These are phyloP conservation scores for Mergus octosetaceus DNA, from an alignment of 2,797 vertebrate genomes.

Conservation along the genomic window DNA sequence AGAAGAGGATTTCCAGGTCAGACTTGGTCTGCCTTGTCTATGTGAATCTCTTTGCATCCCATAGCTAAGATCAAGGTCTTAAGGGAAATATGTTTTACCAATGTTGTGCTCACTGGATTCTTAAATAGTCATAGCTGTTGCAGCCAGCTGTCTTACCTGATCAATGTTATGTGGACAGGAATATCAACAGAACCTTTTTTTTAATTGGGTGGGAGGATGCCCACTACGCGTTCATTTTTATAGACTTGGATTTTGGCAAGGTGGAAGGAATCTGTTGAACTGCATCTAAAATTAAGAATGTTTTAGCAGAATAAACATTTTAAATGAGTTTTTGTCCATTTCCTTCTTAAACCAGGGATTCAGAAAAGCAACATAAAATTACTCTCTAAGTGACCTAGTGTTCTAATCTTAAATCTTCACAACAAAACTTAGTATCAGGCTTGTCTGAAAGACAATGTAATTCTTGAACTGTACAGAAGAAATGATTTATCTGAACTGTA, in stretches of 20 bases:
- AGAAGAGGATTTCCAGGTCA: not conserved
- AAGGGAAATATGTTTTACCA: not conserved
- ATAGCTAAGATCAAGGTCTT: not conserved
- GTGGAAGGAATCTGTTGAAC: not conserved
- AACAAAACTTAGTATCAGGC: not conserved
- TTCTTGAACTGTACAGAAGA: not conserved
- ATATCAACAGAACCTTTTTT: not conserved
- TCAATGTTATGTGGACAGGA: not conserved
- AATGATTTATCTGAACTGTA: not conserved
- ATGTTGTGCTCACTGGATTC: not conserved
- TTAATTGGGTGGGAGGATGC: not conserved
- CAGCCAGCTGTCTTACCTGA: not conserved
- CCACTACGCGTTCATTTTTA: fast-evolving
- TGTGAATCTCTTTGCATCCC: not conserved
- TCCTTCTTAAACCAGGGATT: not conserved
- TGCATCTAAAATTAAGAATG: fast-evolving
- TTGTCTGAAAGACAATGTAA: fast-evolving
- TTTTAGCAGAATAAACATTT: slow-evolving; percentile 28
- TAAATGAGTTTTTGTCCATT: not conserved
- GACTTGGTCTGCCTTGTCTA: not conserved
- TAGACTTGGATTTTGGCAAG: not conserved
- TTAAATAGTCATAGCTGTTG: not conserved
- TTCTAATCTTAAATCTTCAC: not conserved
- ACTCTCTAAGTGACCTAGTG: not conserved
- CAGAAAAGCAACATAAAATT: not conserved